Evolutionary conservation across 1,140 invertebrate genomes (phyloP).

Genomic region (Ylistrum balloti): DNA sequence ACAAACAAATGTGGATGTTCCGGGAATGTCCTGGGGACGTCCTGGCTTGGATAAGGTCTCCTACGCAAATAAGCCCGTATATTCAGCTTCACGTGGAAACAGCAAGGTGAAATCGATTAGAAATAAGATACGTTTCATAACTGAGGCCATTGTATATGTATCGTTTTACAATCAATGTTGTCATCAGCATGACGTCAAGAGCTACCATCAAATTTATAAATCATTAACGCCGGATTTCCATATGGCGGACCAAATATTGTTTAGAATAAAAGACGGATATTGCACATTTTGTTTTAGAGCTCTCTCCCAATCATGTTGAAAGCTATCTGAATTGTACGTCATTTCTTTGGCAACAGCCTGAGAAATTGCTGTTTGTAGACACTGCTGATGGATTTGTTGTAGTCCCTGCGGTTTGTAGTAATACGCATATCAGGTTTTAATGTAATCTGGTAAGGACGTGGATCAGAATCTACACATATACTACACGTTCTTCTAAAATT

Average conservation of each 20-base stretch:
- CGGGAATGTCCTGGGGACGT: not conserved
- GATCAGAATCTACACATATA: too few species aligned
- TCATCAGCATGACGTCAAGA: not conserved
- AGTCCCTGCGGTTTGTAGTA: too few species aligned
- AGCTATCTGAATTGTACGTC: too few species aligned
- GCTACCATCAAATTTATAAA: not conserved
- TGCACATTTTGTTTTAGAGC: too few species aligned
- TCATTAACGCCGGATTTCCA: not conserved
- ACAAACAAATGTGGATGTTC: not conserved
- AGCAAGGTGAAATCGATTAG: not conserved
- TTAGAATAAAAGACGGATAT: not conserved
- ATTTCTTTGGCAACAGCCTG: too few species aligned
- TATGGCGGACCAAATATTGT: not conserved
- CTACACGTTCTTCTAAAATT: too few species aligned
- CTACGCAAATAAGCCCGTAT: not conserved
- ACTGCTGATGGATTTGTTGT: too few species aligned
- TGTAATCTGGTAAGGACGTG: too few species aligned
- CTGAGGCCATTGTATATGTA: not conserved
- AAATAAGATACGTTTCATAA: too few species aligned
- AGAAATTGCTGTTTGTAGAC: too few species aligned
- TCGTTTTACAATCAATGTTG: not conserved
- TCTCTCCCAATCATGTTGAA: too few species aligned
- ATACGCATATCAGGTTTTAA: too few species aligned
- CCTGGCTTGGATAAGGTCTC: not conserved
- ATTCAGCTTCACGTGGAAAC: not conserved